Percentiles rank a stretch among this genome's conserved stretches.
These are phyloP conservation scores for Xylota sylvarum DNA, from an alignment of 2,888 invertebrate genomes.

Conservation along the genomic window DNA sequence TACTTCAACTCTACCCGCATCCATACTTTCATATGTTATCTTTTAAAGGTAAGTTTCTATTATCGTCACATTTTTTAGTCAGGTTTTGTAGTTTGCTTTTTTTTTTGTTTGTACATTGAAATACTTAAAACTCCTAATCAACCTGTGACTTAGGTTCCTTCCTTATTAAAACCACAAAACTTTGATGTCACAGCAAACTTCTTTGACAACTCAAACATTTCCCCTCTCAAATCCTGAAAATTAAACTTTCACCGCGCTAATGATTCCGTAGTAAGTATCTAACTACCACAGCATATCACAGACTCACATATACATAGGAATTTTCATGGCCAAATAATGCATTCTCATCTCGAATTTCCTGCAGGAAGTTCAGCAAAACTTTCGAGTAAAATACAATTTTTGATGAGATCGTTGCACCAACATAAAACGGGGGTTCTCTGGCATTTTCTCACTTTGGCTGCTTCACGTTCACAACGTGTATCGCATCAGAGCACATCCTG, in stretches of 20 bases:
- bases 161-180: too few relatives aligned
- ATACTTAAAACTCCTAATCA: too few relatives aligned
- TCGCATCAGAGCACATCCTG: slow-evolving; percentile 47
- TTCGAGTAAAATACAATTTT: slow-evolving; percentile 48
- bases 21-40: too few relatives aligned
- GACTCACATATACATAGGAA: not conserved
- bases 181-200: too few relatives aligned
- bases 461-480: slow-evolving; percentile 26
- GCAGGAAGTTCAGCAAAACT: slow-evolving; percentile 29
- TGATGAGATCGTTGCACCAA: slow-evolving; percentile 34
- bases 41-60: too few relatives aligned
- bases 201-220: not conserved
- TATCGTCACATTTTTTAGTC: too few relatives aligned
- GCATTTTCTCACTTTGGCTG: slow-evolving; percentile 44
- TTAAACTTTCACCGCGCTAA: slow-evolving; percentile 4
- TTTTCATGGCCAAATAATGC: slow-evolving; percentile 10
- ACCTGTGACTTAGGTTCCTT: too few relatives aligned
- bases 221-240: not conserved
- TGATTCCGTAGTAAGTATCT: not conserved
- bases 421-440: slow-evolving; percentile 16
- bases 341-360: slow-evolving; percentile 55
- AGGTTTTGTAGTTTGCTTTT: too few relatives aligned
- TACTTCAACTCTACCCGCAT: too few relatives aligned
- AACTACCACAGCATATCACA: not conserved
- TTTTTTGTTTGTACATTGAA: too few relatives aligned